Conservation (phyloP, 2,888 invertebrate species). For the Panopea generosa region DNA sequence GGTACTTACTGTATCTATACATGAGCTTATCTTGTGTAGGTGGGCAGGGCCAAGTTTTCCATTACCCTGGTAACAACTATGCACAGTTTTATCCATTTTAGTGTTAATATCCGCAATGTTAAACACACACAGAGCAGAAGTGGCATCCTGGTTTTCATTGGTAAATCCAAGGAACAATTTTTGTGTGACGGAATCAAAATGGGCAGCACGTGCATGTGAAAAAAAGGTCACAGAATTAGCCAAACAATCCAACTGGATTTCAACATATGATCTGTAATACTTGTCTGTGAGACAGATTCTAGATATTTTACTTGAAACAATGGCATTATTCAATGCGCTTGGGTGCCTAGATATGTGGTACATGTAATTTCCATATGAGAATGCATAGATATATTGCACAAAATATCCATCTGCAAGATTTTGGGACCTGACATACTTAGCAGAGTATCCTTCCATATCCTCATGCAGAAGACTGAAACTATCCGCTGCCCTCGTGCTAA, state of each 20-base stretch:
- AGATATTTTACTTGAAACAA: conserved; percentile 95
- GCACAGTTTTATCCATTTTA: conserved; percentile 98
- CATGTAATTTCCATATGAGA: conserved; percentile 97
- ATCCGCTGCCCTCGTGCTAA: conserved; percentile 95
- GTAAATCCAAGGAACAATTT: conserved; percentile 90
- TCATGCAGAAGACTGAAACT: conserved; percentile 92
- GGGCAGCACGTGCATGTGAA: conserved; percentile 96
- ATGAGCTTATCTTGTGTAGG: conserved; percentile 59
- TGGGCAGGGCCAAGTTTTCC: conserved; percentile 86
- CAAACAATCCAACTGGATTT: conserved; percentile 96
- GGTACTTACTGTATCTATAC: conserved; percentile 68
- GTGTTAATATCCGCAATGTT: conserved; percentile 95
- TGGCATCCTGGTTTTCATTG: conserved; percentile 89
- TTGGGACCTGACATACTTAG: conserved; percentile 85
- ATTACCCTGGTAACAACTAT: conserved; percentile 96
- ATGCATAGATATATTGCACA: conserved; percentile 98
- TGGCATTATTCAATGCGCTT: conserved; percentile 84
- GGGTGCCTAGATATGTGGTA: conserved; percentile 98
- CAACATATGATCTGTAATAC: conserved; percentile 98
- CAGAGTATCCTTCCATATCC: conserved; percentile 86
- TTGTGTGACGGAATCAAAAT: conserved; percentile 96
- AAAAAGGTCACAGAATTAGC: conserved; percentile 87
- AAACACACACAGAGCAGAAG: conserved; percentile 97
- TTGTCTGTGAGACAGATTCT: conserved; percentile 97
- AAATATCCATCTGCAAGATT: conserved; percentile 94